Evolutionary conservation across 2,797 vertebrate genomes (phyloP).

Genomic region (Sylvilagus floridanus): DNA sequence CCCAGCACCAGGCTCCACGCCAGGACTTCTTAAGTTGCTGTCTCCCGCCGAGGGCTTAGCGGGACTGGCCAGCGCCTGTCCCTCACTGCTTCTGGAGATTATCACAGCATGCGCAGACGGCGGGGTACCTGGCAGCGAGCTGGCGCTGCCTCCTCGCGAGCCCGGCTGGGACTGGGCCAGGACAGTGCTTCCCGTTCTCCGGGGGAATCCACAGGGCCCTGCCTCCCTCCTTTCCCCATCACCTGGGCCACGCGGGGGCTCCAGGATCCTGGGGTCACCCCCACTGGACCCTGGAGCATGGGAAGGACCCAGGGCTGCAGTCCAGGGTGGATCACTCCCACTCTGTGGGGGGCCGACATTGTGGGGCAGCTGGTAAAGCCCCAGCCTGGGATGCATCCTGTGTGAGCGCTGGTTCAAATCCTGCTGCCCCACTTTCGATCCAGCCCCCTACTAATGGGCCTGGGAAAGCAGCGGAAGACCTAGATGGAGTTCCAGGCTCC

Average conservation of each 20-base stretch:
- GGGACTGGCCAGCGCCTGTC: slow-evolving; percentile 52
- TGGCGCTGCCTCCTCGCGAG: neutral
- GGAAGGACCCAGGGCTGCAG: neutral
- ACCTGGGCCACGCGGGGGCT: too few species aligned
- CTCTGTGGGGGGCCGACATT: neutral
- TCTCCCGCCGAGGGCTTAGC: slow-evolving; percentile 55
- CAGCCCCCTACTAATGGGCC: too few species aligned
- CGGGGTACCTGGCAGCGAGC: slow-evolving; percentile 49
- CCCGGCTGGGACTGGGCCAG: neutral
- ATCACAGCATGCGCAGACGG: slow-evolving; percentile 44
- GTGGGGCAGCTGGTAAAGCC: too few species aligned
- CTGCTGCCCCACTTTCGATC: too few species aligned
- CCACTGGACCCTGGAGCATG: neutral
- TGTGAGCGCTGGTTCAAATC: too few species aligned
- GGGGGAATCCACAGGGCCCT: neutral
- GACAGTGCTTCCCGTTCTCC: neutral
- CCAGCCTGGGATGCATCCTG: too few species aligned
- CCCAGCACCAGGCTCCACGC: slow-evolving; percentile 58
- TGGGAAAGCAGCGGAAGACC: too few species aligned
- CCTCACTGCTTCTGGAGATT: slow-evolving; percentile 63
- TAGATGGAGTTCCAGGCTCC: too few species aligned
- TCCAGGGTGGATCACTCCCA: neutral
- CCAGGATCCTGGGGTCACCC: neutral
- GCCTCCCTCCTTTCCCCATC: neutral
- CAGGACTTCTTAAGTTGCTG: slow-evolving; percentile 72